phyloP scores from a whole-genome alignment of 2,113 vertebrate genomes.

The Macheiramphus alcinus region DNA sequence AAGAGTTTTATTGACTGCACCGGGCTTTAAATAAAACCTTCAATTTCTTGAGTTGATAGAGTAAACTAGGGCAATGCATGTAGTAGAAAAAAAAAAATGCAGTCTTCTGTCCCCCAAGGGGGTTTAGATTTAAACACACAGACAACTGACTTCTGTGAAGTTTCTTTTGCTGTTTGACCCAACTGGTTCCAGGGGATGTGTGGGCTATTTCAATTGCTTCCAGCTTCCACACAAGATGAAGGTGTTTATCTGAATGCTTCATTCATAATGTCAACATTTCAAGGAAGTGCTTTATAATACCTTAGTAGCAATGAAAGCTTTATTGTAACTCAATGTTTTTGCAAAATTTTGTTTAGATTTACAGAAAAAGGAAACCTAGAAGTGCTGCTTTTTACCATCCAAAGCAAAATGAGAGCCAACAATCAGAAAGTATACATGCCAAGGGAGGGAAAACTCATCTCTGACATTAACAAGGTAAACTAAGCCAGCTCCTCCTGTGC shows the following conservation, averaged over 20 bases:
- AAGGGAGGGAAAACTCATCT: constrained; percentile 96
- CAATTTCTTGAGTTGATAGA: neutral
- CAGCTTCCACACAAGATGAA: neutral
- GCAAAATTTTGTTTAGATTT: constrained; percentile 77
- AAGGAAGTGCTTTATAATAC: neutral
- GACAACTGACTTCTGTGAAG: neutral
- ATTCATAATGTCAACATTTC: neutral
- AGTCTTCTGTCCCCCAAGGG: neutral
- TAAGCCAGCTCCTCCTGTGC: neutral
- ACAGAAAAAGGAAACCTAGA: constrained; percentile 97
- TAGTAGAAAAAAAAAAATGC: neutral
- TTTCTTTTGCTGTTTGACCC: neutral
- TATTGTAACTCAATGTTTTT: neutral
- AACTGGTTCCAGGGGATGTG: neutral
- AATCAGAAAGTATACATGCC: constrained; percentile 99
- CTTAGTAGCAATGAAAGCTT: neutral
- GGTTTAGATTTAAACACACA: neutral
- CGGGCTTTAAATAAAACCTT: constrained; percentile 4
- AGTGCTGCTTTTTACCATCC: constrained; percentile 96
- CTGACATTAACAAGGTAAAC: constrained; percentile 94
- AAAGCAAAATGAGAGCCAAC: constrained; percentile 98
- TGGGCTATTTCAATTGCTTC: neutral
- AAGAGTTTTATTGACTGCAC: neutral
- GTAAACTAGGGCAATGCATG: neutral
- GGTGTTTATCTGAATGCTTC: neutral